These are phyloP conservation scores for Drosophila suboccidentalis DNA, from an alignment of 2,888 invertebrate species.

Conservation along the genomic window DNA sequence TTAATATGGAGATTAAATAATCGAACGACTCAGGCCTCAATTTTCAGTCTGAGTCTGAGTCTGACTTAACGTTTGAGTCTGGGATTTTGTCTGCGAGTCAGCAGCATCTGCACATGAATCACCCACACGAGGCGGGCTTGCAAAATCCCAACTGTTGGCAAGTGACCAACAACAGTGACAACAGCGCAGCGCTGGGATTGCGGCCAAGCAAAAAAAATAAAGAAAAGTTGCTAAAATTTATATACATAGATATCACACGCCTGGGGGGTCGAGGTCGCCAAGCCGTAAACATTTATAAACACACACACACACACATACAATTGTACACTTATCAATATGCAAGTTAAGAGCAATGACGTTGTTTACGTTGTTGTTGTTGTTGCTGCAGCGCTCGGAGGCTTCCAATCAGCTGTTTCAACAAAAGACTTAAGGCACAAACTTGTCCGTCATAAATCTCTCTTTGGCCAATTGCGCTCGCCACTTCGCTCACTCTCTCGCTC, in stretches of 20 bases:
- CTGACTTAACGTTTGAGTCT: constrained; percentile 16
- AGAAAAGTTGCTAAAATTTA: constrained; percentile 68
- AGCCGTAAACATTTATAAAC: constrained; percentile 71
- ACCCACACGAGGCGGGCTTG: constrained; percentile 56
- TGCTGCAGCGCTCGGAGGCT: constrained; percentile 33
- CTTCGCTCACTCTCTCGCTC: constrained; percentile 19
- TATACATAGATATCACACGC: constrained; percentile 66
- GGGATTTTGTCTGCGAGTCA: constrained; percentile 17
- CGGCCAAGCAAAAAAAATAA: constrained; percentile 18
- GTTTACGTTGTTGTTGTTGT: constrained; percentile 17
- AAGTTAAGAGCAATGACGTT: constrained; percentile 44
- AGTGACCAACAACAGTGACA: constrained; percentile 56
- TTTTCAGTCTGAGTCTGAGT: constrained; percentile 24
- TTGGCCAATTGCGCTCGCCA: constrained; percentile 40
- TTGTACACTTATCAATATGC: constrained; percentile 69
- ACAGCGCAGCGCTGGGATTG: constrained; percentile 32
- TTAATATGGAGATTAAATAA: constrained; percentile 79
- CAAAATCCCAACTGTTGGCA: constrained; percentile 45
- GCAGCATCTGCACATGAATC: constrained; percentile 45
- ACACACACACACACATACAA: constrained; percentile 21
- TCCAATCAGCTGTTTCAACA: constrained; percentile 76
- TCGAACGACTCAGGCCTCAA: constrained; percentile 49
- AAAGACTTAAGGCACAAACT: constrained; percentile 77
- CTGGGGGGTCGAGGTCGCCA: constrained; percentile 78
- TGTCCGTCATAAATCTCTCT: constrained; percentile 76